phyloP scores from a whole-genome alignment of 2,113 vertebrate species.

The Nannobrachium achirus region DNA sequence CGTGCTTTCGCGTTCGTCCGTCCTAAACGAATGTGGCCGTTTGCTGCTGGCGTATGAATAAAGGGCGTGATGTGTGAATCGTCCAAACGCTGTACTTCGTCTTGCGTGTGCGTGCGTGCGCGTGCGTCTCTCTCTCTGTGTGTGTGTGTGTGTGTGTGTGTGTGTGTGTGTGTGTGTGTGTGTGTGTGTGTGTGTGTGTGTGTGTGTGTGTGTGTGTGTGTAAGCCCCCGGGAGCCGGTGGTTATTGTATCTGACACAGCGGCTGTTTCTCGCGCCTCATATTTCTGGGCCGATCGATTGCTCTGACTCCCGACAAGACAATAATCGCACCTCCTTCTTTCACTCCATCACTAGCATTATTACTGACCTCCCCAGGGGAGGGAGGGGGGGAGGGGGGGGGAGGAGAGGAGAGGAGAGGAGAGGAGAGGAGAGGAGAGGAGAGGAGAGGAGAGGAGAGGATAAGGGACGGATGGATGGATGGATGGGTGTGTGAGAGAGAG shows the following conservation, averaged over 20 bases:
- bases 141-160: slow-evolving; percentile 66
- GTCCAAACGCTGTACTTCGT: slow-evolving; percentile 64
- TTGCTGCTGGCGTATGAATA: slow-evolving; percentile 37
- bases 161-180: slow-evolving; percentile 45
- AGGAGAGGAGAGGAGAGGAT: slow-evolving; percentile 61
- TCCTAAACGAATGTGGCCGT: not conserved
- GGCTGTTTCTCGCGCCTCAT: slow-evolving; percentile 93
- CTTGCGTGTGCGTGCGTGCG: slow-evolving; percentile 7
- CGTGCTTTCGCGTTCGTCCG: not conserved
- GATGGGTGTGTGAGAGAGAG: slow-evolving; percentile 52
- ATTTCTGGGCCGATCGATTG: slow-evolving; percentile 97
- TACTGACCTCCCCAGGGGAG: slow-evolving; percentile 85
- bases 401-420: slow-evolving; percentile 40
- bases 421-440: slow-evolving; percentile 66
- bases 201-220: slow-evolving; percentile 78
- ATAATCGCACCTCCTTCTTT: slow-evolving; percentile 94
- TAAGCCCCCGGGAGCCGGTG: slow-evolving; percentile 90
- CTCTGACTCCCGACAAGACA: slow-evolving; percentile 98
- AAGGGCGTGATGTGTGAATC: slow-evolving; percentile 62
- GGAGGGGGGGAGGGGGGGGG: slow-evolving; percentile 30
- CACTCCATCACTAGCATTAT: slow-evolving; percentile 89
- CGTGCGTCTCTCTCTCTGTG: slow-evolving; percentile 75
- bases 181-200: slow-evolving; percentile 38
- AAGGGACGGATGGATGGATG: slow-evolving; percentile 30
- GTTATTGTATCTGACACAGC: slow-evolving; percentile 97